Base-by-base conservation (phyloP, 2,113 vertebrate genomes). In the Neolamprologus sp. region DNA sequence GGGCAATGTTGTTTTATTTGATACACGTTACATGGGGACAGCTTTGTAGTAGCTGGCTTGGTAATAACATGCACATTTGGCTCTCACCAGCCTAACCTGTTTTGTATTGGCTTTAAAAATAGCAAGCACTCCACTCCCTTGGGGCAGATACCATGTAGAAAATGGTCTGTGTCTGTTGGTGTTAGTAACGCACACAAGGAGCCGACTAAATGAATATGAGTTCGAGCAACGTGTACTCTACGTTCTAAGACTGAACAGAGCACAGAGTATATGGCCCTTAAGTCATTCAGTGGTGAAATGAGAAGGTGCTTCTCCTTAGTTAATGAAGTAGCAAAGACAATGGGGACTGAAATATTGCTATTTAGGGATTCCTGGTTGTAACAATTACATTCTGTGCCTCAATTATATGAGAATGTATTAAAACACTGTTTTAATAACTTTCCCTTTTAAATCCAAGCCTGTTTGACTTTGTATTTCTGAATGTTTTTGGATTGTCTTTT, bases 81-180 rank as follows among this genome's bases (percentile, higher is more conserved):
- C 17, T 85, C 51, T 87, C 68, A 19, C 16, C 40, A 82, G 80
- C 86, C 88, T 71, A 88, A 78, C 55, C 42, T 87, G 83, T 60
- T 90, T 79, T 58, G 71, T 75, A 80, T 45, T 57, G 57, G 73
- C 80, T 92, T 90, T 83, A 82, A 91, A 89, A 87, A 91, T 88
- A 88, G 84, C 80, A 71, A 51, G 51, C 40, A 51, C 57, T 78
- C 40, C 60, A 57, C 35, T 75, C 88, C 73, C 73, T 51, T 17
- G 73, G 83, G 87, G 82, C 37, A 45, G 28, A 85, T 65, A 58
- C 33, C 19, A 31, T 5, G 23, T 42, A 80, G 88, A 81, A 65
- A 92, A 86, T 85, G 88, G 86, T 81, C 42, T 83, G 83, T 87
- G 88, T 85, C 75, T 86, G 85, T 63, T 78, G 80, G 33, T 84